phyloP scores from a whole-genome alignment of 1,140 invertebrate species.

The Drosophila busckii region DNA sequence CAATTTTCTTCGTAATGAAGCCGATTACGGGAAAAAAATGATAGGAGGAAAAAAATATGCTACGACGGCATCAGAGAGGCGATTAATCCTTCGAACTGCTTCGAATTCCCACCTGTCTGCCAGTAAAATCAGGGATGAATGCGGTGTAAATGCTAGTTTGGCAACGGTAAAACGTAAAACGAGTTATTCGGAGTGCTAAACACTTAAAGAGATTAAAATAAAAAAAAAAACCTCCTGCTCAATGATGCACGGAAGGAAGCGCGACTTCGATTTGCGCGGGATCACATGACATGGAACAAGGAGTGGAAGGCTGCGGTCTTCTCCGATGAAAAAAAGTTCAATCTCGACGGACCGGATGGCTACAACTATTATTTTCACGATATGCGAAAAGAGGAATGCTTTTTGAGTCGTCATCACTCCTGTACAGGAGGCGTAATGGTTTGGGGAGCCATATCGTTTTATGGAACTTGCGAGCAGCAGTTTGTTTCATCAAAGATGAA shows the following conservation, averaged over 20 bases:
- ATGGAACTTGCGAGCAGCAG: conserved; percentile 2
- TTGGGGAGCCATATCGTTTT: background rate
- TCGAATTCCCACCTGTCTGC: conserved; percentile 2
- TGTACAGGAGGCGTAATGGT: background rate
- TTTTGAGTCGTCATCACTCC: too few relatives aligned
- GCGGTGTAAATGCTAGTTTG: background rate
- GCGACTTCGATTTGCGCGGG: background rate
- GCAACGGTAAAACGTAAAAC: background rate
- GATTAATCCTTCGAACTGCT: background rate
- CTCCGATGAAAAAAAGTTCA: conserved; percentile 13
- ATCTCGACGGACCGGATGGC: conserved; percentile 1
- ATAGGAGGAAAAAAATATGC: too few relatives aligned
- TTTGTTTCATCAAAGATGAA: background rate
- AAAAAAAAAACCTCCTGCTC: conserved; percentile 2
- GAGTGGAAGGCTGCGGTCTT: background rate
- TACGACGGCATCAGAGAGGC: background rate
- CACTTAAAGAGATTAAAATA: background rate
- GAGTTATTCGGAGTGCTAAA: background rate
- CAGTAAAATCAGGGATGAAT: background rate
- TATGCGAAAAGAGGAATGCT: background rate
- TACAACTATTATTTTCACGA: conserved; percentile 2
- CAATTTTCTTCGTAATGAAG: too few relatives aligned
- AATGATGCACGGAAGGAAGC: background rate
- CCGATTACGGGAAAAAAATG: too few relatives aligned
- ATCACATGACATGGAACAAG: conserved; percentile 3